Conservation (phyloP, 2,113 vertebrate species). For the Cranoglanis bouderius region DNA sequence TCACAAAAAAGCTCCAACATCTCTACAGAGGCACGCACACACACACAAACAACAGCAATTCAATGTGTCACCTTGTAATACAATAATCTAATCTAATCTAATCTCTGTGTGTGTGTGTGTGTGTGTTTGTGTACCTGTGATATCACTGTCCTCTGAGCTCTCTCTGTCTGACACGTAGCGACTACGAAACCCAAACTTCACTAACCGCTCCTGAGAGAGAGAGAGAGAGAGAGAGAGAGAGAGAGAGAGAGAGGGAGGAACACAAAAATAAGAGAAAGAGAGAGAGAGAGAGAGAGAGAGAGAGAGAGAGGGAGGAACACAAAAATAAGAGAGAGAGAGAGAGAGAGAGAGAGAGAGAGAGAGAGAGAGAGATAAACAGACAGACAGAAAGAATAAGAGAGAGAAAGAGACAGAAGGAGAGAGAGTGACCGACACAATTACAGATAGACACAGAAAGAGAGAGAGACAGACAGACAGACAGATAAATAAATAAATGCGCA, state of each 20-base stretch:
- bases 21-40: conserved; percentile 14
- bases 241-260: background rate
- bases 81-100: background rate
- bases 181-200: conserved; percentile 49
- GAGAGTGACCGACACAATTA: background rate
- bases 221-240: background rate
- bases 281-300: too few relatives aligned
- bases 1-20: conserved; percentile 28
- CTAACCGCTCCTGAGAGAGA: conserved; percentile 39
- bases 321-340: background rate
- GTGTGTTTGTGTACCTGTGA: conserved; percentile 28
- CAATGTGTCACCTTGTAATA: background rate
- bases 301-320: background rate
- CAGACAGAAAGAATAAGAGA: too few relatives aligned
- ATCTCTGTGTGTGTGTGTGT: background rate
- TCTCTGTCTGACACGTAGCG: conserved; percentile 37
- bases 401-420: background rate
- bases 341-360: background rate
- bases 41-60: background rate
- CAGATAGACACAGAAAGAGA: background rate
- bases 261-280: background rate
- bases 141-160: conserved; percentile 40
- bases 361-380: background rate
- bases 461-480: background rate
- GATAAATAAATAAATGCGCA: background rate